phyloP scores from a whole-genome alignment of 2,888 invertebrate genomes.

The Meloe dianella region DNA sequence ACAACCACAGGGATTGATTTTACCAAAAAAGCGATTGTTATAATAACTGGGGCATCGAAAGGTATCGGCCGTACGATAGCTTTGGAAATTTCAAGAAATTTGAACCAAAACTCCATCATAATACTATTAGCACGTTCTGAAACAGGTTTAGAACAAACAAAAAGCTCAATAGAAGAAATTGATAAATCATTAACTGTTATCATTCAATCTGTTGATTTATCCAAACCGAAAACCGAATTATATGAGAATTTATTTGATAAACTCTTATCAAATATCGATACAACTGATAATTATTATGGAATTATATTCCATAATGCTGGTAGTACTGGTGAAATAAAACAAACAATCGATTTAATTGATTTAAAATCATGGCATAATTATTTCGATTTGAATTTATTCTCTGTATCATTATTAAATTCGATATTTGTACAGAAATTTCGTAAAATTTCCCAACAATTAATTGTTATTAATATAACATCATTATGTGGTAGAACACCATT shows the following conservation, averaged over 20 bases:
- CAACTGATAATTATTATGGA: slow-evolving; percentile 65
- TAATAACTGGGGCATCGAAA: slow-evolving; percentile 86
- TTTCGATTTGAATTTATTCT: slow-evolving; percentile 78
- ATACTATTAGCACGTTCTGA: slow-evolving; percentile 78
- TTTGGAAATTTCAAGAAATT: slow-evolving; percentile 69
- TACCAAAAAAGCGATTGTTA: slow-evolving; percentile 65
- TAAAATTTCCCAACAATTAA: slow-evolving; percentile 52
- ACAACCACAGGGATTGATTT: slow-evolving; percentile 59
- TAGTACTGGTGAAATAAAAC: slow-evolving; percentile 75
- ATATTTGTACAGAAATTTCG: slow-evolving; percentile 67
- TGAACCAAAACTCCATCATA: slow-evolving; percentile 73
- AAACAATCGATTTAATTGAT: slow-evolving; percentile 69
- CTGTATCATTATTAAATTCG: slow-evolving; percentile 72
- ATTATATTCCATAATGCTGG: slow-evolving; percentile 91
- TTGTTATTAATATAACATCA: slow-evolving; percentile 84
- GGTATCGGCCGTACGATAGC: slow-evolving; percentile 87
- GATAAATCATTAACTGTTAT: slow-evolving; percentile 47
- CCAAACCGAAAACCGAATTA: slow-evolving; percentile 60
- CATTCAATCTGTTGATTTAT: slow-evolving; percentile 66
- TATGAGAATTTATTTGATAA: slow-evolving; percentile 62
- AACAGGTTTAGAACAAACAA: slow-evolving; percentile 70
- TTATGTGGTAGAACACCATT: slow-evolving; percentile 80
- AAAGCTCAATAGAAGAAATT: slow-evolving; percentile 61
- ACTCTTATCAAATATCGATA: slow-evolving; percentile 56
- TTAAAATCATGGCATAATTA: slow-evolving; percentile 69